phyloP scores from a whole-genome alignment of 1,140 invertebrate species.

The Scaptomyza montana region DNA sequence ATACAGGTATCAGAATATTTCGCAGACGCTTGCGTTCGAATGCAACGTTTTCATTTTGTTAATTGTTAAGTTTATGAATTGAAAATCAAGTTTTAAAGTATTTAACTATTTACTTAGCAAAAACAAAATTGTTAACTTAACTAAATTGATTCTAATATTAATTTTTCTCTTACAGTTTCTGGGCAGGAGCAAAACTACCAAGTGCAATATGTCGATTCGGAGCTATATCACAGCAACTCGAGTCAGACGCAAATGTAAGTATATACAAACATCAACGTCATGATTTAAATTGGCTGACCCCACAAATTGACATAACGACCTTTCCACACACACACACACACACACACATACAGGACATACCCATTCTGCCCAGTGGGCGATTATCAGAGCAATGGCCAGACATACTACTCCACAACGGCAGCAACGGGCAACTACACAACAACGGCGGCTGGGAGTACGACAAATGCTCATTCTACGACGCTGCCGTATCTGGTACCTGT shows the following conservation, averaged over 20 bases:
- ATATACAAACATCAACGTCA: neutral
- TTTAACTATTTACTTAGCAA: too few species aligned
- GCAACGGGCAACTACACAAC: constrained; percentile 85
- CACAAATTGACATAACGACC: constrained; percentile 20
- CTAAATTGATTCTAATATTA: neutral
- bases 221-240: constrained; percentile 85
- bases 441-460: constrained; percentile 83
- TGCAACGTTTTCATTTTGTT: too few species aligned
- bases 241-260: constrained; percentile 88
- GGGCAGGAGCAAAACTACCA: constrained; percentile 86
- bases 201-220: constrained; percentile 89
- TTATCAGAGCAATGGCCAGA: constrained; percentile 85
- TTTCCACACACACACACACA: constrained; percentile 35
- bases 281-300: neutral
- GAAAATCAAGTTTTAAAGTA: too few species aligned
- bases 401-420: constrained; percentile 85
- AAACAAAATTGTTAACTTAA: too few species aligned
- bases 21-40: too few species aligned
- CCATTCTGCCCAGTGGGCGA: constrained; percentile 93
- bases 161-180: constrained; percentile 76
- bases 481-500: constrained; percentile 86
- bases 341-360: constrained; percentile 87
- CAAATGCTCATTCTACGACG: constrained; percentile 86
- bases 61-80: too few species aligned
- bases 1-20: too few species aligned